Evolutionary conservation across 2,888 invertebrate species (phyloP).

Genomic region (Eulithis prunata): DNA sequence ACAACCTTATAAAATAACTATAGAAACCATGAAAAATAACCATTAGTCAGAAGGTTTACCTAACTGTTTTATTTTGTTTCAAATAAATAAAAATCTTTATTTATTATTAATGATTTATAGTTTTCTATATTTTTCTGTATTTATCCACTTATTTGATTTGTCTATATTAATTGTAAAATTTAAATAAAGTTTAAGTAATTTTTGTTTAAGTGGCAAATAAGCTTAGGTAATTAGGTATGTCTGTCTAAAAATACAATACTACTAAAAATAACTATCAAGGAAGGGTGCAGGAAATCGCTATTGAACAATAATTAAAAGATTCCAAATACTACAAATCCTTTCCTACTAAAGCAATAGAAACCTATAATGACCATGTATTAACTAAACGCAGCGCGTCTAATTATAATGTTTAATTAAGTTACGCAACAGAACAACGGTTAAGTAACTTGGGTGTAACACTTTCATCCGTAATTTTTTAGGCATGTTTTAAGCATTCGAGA

Average conservation of each 20-base stretch:
- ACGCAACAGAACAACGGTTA: slow-evolving; percentile 32
- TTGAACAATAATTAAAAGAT: slow-evolving; percentile 5
- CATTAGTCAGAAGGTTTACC: too few relatives aligned
- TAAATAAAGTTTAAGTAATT: too few relatives aligned
- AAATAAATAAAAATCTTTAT: too few relatives aligned
- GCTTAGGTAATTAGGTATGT: too few relatives aligned
- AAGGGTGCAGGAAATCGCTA: slow-evolving; percentile 4
- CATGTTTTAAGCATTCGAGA: background rate
- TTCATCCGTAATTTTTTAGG: slow-evolving; percentile 29
- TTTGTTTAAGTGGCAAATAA: too few relatives aligned
- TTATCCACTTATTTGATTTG: too few relatives aligned
- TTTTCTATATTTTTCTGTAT: too few relatives aligned
- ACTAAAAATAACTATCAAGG: background rate
- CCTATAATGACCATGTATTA: slow-evolving; percentile 35
- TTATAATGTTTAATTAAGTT: slow-evolving; percentile 37
- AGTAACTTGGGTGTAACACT: slow-evolving; percentile 37
- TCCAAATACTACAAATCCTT: slow-evolving; percentile 18
- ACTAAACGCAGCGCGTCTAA: slow-evolving; percentile 25
- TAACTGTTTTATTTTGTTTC: too few relatives aligned
- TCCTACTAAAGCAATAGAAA: slow-evolving; percentile 32
- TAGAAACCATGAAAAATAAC: too few relatives aligned
- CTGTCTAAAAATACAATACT: background rate
- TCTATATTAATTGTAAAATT: too few relatives aligned
- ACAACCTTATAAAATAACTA: too few relatives aligned
- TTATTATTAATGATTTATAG: too few relatives aligned